Conservation (phyloP, 64 coral and sea anemone genomes). For the Astreopora myriophthalma region DNA sequence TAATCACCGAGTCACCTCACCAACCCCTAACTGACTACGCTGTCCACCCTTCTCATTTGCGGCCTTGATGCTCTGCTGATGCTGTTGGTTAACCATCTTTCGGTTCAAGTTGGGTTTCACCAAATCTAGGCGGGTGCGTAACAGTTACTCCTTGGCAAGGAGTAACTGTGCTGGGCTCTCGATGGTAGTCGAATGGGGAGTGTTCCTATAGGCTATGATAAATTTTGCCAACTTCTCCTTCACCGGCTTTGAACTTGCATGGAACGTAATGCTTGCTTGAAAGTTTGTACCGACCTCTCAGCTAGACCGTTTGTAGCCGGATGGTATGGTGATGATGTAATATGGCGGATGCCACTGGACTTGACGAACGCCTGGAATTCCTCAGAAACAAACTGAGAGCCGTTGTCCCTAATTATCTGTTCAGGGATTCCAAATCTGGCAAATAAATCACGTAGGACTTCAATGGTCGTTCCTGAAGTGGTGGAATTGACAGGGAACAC, state of each 20-base stretch:
- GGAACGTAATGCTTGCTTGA: slow-evolving; percentile 37
- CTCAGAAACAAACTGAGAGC: slow-evolving; percentile 23
- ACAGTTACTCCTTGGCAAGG: slow-evolving; percentile 15
- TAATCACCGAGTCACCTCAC: slow-evolving; percentile 56
- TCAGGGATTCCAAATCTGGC: slow-evolving; percentile 52
- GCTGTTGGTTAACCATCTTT: slow-evolving; percentile 65
- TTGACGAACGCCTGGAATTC: slow-evolving; percentile 48
- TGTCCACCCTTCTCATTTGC: slow-evolving; percentile 26
- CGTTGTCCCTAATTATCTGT: slow-evolving; percentile 52
- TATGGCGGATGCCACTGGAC: slow-evolving; percentile 43
- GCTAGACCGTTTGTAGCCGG: slow-evolving; percentile 47
- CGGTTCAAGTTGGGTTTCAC: slow-evolving; percentile 68
- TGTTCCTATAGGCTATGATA: slow-evolving; percentile 70
- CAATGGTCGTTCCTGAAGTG: slow-evolving; percentile 51
- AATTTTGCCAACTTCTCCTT: slow-evolving; percentile 76
- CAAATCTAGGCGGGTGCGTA: slow-evolving; percentile 69
- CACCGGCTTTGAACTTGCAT: slow-evolving; percentile 1
- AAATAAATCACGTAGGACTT: slow-evolving; percentile 63
- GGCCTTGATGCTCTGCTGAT: slow-evolving; percentile 42
- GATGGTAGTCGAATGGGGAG: slow-evolving; percentile 57
- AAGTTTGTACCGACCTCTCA: slow-evolving; percentile 10
- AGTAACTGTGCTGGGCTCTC: slow-evolving; percentile 64
- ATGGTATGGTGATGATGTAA: slow-evolving; percentile 55
- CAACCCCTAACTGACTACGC: slow-evolving; percentile 32
- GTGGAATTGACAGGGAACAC: slow-evolving; percentile 57